Conservation (phyloP, 2,113 vertebrate genomes). For the Peromyscus maniculatus region DNA sequence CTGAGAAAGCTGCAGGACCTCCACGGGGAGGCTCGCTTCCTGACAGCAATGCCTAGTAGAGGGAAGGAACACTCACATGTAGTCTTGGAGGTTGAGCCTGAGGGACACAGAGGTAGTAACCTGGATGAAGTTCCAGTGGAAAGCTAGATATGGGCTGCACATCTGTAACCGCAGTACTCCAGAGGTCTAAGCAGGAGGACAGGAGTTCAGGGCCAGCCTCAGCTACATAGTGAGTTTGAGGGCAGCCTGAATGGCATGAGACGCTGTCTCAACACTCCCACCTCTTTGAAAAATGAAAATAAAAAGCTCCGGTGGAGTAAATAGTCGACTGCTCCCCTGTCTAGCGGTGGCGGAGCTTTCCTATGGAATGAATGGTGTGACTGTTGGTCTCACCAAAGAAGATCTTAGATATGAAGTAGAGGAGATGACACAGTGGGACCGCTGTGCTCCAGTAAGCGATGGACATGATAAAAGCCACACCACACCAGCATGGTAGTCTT, state of each 20-base stretch:
- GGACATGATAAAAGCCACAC: fast-evolving
- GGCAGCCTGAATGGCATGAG: neutral
- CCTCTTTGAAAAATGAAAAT: neutral
- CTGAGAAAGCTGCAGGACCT: neutral
- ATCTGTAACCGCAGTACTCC: neutral
- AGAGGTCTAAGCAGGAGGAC: neutral
- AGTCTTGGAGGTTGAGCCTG: neutral
- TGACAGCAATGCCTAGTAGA: neutral
- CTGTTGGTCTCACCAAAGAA: fast-evolving
- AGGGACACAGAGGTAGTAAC: neutral
- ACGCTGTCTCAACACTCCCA: neutral
- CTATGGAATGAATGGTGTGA: neutral
- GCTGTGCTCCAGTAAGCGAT: fast-evolving
- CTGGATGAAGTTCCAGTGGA: fast-evolving
- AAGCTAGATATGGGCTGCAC: neutral
- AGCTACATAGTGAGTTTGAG: neutral
- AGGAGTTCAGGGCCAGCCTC: neutral
- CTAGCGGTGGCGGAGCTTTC: neutral
- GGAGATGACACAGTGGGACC: fast-evolving
- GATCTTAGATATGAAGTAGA: neutral
- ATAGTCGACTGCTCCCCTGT: too few species aligned
- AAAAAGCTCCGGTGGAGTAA: neutral
- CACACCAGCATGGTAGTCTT: neutral
- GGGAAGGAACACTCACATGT: neutral
- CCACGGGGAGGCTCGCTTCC: neutral